Base-by-base conservation (phyloP, 2,888 invertebrate genomes). In the Acronicta aceris region DNA sequence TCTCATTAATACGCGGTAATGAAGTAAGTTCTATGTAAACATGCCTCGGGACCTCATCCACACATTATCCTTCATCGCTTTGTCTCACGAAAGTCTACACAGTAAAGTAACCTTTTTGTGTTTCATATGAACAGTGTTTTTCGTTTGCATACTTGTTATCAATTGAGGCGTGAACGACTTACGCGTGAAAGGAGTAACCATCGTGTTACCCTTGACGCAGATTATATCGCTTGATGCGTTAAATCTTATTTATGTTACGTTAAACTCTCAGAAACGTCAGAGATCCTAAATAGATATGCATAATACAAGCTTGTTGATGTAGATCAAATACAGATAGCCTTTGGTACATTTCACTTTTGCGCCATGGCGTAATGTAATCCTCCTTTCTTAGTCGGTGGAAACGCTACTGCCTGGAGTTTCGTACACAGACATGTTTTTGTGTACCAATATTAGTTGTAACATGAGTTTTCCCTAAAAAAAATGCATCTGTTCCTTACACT, bases 21-120 rank as follows among this genome's bases (percentile, higher is more conserved):
- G 89, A 92, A 92, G 86, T 90, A 92, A 92, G 90, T 93, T 93
- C 87, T 89, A 89, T 88, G 90, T 91, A 91, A 92, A 91, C 92
- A 92, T 81, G 90, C 88, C 88, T 84, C 85, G 85, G 86, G 89
- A 85, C 83, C 85, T 86, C 84, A 87, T 89, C 85, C 84, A 79
- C 79, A 84, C 83, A 85, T 91, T 89, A 90, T 89, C 88, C 84
- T 84, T 87, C 86, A 86, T 86, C 82, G 86, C 78, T 81, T 82
- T 81, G 83, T 80, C 78, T 80, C 71, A 66, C 30, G 42, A 69
- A 80, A 76, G 58, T 69, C 74, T 67, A 58, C 81, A 82, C 48
- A 64, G 83, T 81, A 91, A 89, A 86, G 67, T 87, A 82, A 82
- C 72, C 90, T 85, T 82, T 90, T 86, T 81, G 79, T 65, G 47